Evolutionary conservation across 2,888 invertebrate species (phyloP), one percentile per base, ranked within the genome.

Genomic region (Erynnis tages): DNA sequence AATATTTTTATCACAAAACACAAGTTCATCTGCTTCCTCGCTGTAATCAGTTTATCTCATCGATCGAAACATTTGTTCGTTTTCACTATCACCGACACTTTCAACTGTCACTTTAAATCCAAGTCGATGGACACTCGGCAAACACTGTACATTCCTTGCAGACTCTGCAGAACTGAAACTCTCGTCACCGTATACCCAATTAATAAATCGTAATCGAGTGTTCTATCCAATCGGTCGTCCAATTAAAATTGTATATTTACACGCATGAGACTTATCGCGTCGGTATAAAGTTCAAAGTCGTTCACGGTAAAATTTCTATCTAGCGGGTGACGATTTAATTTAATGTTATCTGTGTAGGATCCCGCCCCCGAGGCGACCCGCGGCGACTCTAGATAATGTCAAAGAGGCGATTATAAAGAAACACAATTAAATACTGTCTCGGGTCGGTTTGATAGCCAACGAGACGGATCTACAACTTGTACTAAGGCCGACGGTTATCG

Each of bases 211-310:
- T 41, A 48, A 49, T 41, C 49, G 19, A 17, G 19, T 6, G 14
- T 14, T 4, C 23, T 10, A 38, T 41, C 49, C 40, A 40, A 11
- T 23, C 16, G 30, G 16, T 11, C 7, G 34, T 16, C 48, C 48
- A 48, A 48, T 48, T 48, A 48, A 40, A 23, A 2, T 16, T 11
- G 3, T 19, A 32, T 4, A 23, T 10, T 17, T 11, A 37, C 46
- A 21, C 1, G 17, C 35, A 27, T 14, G 7, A 23, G 2, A 10
- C 48, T 30, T 48, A 48, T 48, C 30, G 23, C 16, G 10, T 23
- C 10, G 4, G 38, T 40, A 13, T 48, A 48, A 21, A 32, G 48
- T 40, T 40, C 23, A 48, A 48, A 48, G 30, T 48, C 23, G 48
- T 27, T 10, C 7, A n/a, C 38, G 32, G 48, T 40, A 48, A 40